Percentiles rank a stretch among this genome's conserved stretches.
Evolutionary conservation across 2,888 invertebrate genomes (phyloP).

Genomic region (Drosophila algonquin): DNA sequence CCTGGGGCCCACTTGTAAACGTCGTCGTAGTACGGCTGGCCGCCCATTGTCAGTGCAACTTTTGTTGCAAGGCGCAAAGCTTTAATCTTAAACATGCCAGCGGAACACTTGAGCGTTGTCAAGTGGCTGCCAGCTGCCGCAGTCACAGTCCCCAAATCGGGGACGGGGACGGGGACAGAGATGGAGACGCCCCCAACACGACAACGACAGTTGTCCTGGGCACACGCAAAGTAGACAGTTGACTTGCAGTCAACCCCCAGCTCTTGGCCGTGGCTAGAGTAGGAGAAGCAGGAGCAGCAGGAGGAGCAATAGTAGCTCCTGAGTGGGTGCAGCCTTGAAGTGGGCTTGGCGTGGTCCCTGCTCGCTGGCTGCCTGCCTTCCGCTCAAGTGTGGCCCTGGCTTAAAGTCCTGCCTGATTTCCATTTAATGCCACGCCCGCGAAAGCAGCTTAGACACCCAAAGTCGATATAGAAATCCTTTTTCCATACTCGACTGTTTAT

Average conservation of each 20-base stretch:
- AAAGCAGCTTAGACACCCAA: constrained; percentile 37
- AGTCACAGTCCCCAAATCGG: constrained; percentile 15
- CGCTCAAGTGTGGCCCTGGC: constrained; percentile 16
- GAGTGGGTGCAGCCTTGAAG: constrained; percentile 37
- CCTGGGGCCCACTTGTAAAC: constrained; percentile 56
- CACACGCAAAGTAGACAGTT: constrained; percentile 71
- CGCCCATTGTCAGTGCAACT: constrained; percentile 75
- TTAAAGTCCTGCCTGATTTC: constrained; percentile 63
- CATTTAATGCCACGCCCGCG: constrained; percentile 60
- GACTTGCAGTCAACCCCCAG: constrained; percentile 48
- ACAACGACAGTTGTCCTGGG: constrained; percentile 53
- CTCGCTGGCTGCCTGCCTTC: background rate
- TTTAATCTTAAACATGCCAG: constrained; percentile 79
- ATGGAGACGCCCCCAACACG: constrained; percentile 5
- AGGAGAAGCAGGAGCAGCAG: background rate
- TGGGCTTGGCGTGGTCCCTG: constrained; percentile 9
- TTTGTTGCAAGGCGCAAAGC: constrained; percentile 74
- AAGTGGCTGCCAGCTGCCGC: constrained; percentile 59
- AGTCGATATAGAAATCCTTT: constrained; percentile 57
- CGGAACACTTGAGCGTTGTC: constrained; percentile 78
- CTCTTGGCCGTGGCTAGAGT: constrained; percentile 1
- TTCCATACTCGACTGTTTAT: constrained; percentile 71
- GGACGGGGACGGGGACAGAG: background rate
- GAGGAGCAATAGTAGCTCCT: background rate
- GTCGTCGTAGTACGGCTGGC: constrained; percentile 52